These are phyloP conservation scores for Melanotaenia pygmaea DNA, from an alignment of 2,797 vertebrate genomes.

Conservation along the genomic window DNA sequence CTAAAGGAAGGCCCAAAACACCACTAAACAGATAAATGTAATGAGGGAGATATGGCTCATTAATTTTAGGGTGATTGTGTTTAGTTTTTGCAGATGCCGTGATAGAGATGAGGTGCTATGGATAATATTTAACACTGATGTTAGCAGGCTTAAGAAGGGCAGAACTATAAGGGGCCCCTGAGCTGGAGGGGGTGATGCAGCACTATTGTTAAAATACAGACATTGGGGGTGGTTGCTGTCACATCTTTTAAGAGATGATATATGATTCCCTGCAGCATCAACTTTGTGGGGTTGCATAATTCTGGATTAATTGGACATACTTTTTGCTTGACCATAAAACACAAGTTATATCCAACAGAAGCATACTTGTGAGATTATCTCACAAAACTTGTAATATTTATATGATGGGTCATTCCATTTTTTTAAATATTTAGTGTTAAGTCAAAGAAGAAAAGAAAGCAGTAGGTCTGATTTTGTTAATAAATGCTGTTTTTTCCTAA, in stretches of 20 bases:
- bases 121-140: conserved; percentile 63
- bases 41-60: conserved; percentile 78
- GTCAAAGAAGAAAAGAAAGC: neutral
- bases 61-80: conserved; percentile 78
- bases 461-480: neutral
- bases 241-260: conserved; percentile 60
- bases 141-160: conserved; percentile 60
- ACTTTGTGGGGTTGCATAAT: conserved; percentile 27
- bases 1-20: conserved; percentile 78
- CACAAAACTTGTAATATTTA: neutral
- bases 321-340: neutral
- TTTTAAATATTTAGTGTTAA: neutral
- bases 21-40: conserved; percentile 78
- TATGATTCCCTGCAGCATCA: conserved; percentile 50
- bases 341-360: neutral
- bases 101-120: conserved; percentile 76
- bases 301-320: conserved; percentile 10
- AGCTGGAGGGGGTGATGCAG: conserved; percentile 50
- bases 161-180: conserved; percentile 36
- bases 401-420: neutral
- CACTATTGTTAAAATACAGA: conserved; percentile 50
- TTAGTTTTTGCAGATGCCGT: conserved; percentile 74
- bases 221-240: conserved; percentile 34
- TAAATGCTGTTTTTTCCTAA: neutral
- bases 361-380: neutral